These are phyloP conservation scores for Meloe dianella DNA, from an alignment of 2,888 invertebrate species.

Conservation along the genomic window DNA sequence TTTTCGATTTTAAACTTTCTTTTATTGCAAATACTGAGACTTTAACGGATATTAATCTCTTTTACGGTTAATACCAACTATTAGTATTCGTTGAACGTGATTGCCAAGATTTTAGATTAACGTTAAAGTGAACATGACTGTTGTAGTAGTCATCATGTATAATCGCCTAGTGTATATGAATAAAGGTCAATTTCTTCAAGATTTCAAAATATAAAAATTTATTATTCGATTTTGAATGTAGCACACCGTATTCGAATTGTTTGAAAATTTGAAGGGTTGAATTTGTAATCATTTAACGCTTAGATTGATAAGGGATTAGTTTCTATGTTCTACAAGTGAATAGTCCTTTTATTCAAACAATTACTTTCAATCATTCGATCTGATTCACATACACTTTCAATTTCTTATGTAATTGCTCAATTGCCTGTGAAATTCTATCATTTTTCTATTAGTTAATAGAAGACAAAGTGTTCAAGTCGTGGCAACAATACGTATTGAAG, in stretches of 20 bases:
- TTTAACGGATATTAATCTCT: background rate
- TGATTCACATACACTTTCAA: background rate
- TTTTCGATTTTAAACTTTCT: background rate
- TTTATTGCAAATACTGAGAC: background rate
- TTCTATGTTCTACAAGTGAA: background rate
- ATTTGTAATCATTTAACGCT: background rate
- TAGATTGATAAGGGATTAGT: background rate
- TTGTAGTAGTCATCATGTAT: background rate
- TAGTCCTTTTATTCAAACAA: background rate
- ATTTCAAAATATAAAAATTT: background rate
- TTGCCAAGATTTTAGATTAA: constrained; percentile 8
- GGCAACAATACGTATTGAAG: background rate
- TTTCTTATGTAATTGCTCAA: constrained; percentile 14
- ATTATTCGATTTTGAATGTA: background rate
- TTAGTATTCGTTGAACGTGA: background rate
- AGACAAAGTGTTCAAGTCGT: background rate
- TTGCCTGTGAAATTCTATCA: constrained; percentile 16
- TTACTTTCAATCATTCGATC: constrained; percentile 2
- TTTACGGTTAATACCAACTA: background rate
- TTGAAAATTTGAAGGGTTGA: too few species aligned
- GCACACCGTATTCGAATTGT: too few species aligned
- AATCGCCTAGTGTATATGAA: background rate
- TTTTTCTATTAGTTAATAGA: background rate
- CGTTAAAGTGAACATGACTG: background rate
- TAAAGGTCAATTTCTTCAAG: too few species aligned